Evolutionary conservation across 2,888 invertebrate species (phyloP).

Genomic region (Glyphotaelius pellucidus): DNA sequence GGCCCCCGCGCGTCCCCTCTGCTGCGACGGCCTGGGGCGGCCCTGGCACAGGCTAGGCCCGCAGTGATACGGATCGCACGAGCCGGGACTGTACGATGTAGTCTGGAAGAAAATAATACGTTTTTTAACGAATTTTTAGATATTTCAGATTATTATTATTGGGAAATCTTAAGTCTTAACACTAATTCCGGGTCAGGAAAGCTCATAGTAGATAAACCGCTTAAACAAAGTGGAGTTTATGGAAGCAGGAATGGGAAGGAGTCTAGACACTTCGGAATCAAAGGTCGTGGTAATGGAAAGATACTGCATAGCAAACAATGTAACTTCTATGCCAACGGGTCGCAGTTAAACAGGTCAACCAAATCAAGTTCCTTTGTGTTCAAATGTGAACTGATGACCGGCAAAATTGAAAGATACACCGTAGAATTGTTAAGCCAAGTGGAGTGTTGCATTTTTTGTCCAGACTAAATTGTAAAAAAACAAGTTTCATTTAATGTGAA

Average conservation of each 20-base stretch:
- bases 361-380: neutral
- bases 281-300: neutral
- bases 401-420: neutral
- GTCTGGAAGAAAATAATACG: slow-evolving; percentile 73
- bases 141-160: no score
- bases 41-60: slow-evolving; percentile 84
- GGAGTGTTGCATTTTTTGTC: neutral
- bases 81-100: slow-evolving; percentile 78
- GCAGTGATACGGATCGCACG: slow-evolving; percentile 89
- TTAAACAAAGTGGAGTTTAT: neutral
- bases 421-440: neutral
- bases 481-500: neutral
- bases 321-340: neutral
- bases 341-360: neutral
- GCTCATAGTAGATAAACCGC: neutral
- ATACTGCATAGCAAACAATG: neutral
- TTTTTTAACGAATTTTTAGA: neutral
- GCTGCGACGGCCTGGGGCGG: slow-evolving; percentile 80
- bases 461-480: neutral
- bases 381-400: neutral
- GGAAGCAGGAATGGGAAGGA: neutral
- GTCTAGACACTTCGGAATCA: neutral
- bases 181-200: no score
- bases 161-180: no score
- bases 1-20: slow-evolving; percentile 71